Conservation (phyloP, 37 sponge, comb jelly and placozoan genomes). For the Sycon ciliatum region DNA sequence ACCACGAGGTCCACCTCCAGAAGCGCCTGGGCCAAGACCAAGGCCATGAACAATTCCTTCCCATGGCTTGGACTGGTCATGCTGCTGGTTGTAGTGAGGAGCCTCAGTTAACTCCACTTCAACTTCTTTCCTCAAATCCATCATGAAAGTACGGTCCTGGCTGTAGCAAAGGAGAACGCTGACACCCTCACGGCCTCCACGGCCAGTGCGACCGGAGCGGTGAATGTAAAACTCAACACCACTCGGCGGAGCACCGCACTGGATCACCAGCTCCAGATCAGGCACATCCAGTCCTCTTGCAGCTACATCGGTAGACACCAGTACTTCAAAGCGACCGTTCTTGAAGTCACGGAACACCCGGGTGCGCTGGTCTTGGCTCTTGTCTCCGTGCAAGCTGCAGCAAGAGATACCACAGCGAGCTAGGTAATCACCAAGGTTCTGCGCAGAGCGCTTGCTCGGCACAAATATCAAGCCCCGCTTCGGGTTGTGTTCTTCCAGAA, state of each 20-base stretch:
- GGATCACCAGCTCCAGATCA: slow-evolving; percentile 40
- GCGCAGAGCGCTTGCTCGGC: slow-evolving; percentile 16
- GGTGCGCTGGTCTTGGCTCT: slow-evolving; percentile 12
- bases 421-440: background rate
- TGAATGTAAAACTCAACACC: slow-evolving; percentile 49
- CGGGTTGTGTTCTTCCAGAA: slow-evolving; percentile 12
- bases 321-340: slow-evolving; percentile 11
- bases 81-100: too few relatives aligned
- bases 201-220: slow-evolving; percentile 47
- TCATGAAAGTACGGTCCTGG: too few relatives aligned
- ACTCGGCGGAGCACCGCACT: slow-evolving; percentile 40
- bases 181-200: slow-evolving; percentile 26
- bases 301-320: slow-evolving; percentile 53
- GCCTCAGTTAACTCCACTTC: too few relatives aligned
- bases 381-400: background rate
- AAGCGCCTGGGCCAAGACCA: too few relatives aligned
- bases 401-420: background rate
- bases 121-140: too few relatives aligned
- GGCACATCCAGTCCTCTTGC: slow-evolving; percentile 49
- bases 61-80: too few relatives aligned
- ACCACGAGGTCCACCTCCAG: too few relatives aligned
- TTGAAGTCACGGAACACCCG: slow-evolving; percentile 15
- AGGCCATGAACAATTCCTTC: too few relatives aligned
- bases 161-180: slow-evolving; percentile 16
- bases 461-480: slow-evolving; percentile 34